Percentiles rank a stretch among this genome's conserved stretches.
These are phyloP conservation scores for Thereva nobilitata DNA, from an alignment of 2,888 invertebrate species.

Conservation along the genomic window DNA sequence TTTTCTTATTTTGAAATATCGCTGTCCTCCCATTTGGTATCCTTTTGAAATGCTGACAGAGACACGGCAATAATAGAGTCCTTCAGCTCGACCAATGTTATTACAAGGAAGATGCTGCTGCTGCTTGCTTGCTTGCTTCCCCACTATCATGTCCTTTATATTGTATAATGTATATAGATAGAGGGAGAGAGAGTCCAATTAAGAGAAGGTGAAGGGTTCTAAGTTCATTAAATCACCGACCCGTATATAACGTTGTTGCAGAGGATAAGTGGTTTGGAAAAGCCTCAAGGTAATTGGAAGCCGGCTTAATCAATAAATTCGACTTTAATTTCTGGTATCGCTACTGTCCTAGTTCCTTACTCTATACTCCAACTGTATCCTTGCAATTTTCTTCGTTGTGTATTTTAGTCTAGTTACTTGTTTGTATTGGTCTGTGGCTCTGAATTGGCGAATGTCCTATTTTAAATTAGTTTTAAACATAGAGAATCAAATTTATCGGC, in stretches of 20 bases:
- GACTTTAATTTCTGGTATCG: constrained; percentile 25
- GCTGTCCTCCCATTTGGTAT: too few relatives aligned
- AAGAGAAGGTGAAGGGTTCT: constrained; percentile 20
- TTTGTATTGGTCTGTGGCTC: too few relatives aligned
- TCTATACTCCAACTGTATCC: constrained; percentile 13
- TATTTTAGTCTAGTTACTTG: too few relatives aligned
- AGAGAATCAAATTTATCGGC: constrained; percentile 33
- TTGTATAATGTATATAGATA: too few relatives aligned
- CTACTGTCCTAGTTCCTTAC: constrained; percentile 4
- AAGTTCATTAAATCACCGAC: constrained; percentile 35
- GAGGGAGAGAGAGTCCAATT: constrained; percentile 20
- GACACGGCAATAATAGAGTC: too few relatives aligned
- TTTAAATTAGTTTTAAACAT: constrained; percentile 35
- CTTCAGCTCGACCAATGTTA: too few relatives aligned
- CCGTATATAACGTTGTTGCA: constrained; percentile 32
- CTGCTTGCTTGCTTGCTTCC: too few relatives aligned
- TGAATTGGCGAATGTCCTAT: constrained; percentile 28
- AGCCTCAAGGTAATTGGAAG: constrained; percentile 34
- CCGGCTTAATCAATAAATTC: constrained; percentile 31
- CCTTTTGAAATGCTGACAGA: too few relatives aligned
- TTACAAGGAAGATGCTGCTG: too few relatives aligned
- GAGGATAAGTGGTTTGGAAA: constrained; percentile 35
- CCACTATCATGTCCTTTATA: too few relatives aligned
- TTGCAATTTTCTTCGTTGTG: background rate
- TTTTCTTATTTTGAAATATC: too few relatives aligned